A percentile compares a stretch with the other conserved stretches of the same genome.
phyloP scores from a whole-genome alignment of 2,113 vertebrate species.

The Campylomormyrus tamandua region DNA sequence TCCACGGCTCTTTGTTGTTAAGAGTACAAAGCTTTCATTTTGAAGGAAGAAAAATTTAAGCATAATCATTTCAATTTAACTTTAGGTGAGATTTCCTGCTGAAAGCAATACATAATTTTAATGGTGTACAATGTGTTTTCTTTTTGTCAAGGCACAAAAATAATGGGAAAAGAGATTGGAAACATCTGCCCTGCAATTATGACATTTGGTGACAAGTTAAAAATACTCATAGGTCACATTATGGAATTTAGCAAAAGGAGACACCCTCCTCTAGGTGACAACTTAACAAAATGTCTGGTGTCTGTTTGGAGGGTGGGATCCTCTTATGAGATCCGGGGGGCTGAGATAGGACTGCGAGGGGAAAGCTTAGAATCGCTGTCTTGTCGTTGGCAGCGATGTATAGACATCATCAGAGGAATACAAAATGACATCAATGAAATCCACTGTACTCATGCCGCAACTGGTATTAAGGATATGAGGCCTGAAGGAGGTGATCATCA shows the following conservation, averaged over 20 bases:
- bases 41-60: neutral
- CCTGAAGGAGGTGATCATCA: neutral
- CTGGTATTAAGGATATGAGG: neutral
- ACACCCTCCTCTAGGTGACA: neutral
- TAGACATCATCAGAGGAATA: neutral
- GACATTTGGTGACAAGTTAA: neutral
- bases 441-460: neutral
- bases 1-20: conserved; percentile 1
- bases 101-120: neutral
- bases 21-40: conserved; percentile 6
- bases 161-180: neutral
- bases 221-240: neutral
- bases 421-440: neutral
- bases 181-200: neutral
- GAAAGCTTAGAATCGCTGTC: neutral
- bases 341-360: neutral
- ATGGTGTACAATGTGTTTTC: neutral
- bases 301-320: neutral
- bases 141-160: neutral
- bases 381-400: neutral
- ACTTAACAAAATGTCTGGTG: neutral
- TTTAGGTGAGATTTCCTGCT: neutral
- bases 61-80: neutral
- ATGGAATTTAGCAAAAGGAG: neutral
- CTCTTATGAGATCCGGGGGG: neutral